Conservation (phyloP, 2,888 invertebrate species). For the Heliconius ismenius region DNA sequence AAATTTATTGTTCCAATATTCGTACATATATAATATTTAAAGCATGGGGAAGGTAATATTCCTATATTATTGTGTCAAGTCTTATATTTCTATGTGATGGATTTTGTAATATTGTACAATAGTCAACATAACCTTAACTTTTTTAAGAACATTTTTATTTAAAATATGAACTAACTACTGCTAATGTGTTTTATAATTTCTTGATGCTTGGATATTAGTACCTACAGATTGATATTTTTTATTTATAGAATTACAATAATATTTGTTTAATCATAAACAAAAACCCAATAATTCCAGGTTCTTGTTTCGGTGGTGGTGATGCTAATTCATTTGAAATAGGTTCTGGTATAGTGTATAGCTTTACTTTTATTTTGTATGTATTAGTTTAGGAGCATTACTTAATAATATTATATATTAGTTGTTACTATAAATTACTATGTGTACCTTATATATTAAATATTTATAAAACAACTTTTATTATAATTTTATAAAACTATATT, state of each 20-base stretch:
- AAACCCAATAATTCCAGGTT: constrained; percentile 53
- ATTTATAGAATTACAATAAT: not conserved
- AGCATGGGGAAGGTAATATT: not conserved
- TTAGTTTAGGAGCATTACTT: not conserved
- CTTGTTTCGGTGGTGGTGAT: constrained; percentile 72
- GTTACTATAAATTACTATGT: not conserved
- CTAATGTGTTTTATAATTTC: not conserved
- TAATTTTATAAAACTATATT: not conserved
- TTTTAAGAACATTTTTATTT: not conserved
- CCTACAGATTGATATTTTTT: no score
- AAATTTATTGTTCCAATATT: constrained; percentile 3
- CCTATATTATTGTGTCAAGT: not conserved
- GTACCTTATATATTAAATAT: no score
- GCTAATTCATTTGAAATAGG: constrained; percentile 63
- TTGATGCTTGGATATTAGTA: not conserved
- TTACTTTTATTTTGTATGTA: constrained; percentile 9
- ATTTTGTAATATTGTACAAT: not conserved
- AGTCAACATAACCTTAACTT: constrained; percentile 24
- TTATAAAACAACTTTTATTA: not conserved
- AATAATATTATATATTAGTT: not conserved
- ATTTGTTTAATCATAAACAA: not conserved
- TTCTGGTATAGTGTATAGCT: constrained; percentile 45
- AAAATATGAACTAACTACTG: not conserved
- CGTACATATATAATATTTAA: not conserved
- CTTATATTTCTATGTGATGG: not conserved